These are phyloP conservation scores for Sorex fumeus DNA, from an alignment of 2,113 vertebrate species.

Conservation along the genomic window DNA sequence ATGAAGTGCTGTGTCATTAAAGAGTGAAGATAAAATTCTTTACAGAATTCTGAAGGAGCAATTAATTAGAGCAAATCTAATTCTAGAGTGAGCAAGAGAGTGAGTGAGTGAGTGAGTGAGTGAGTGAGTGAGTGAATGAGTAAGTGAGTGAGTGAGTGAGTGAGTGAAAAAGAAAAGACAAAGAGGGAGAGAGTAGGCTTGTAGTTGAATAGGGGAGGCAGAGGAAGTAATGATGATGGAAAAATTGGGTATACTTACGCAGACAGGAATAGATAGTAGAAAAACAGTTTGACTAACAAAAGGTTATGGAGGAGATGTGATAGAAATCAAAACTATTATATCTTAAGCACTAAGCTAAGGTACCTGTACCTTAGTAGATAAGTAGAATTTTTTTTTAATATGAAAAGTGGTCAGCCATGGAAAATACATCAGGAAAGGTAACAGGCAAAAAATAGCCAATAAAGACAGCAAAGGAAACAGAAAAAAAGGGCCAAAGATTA, in stretches of 20 bases:
- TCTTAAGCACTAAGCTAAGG: background rate
- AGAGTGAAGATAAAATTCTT: background rate
- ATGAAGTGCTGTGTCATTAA: background rate
- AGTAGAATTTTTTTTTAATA: background rate
- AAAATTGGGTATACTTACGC: accelerated
- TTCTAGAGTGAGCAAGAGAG: background rate
- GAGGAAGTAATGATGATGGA: background rate
- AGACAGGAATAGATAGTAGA: background rate
- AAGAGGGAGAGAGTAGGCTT: background rate
- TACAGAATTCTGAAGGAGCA: slow-evolving; percentile 7
- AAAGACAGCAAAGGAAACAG: background rate
- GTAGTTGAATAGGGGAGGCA: background rate
- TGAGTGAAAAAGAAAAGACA: no score
- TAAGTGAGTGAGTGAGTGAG: no score
- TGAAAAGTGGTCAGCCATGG: slow-evolving; percentile 3
- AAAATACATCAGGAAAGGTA: background rate
- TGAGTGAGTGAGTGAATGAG: no score
- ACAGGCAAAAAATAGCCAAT: background rate
- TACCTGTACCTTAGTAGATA: background rate
- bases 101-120: no score
- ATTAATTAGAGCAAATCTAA: no score
- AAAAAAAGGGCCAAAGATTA: background rate
- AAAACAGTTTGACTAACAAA: background rate
- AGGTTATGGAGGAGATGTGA: background rate
- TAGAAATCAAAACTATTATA: background rate